Conservation (phyloP, 2,113 vertebrate genomes). For the Hylia prasina region DNA sequence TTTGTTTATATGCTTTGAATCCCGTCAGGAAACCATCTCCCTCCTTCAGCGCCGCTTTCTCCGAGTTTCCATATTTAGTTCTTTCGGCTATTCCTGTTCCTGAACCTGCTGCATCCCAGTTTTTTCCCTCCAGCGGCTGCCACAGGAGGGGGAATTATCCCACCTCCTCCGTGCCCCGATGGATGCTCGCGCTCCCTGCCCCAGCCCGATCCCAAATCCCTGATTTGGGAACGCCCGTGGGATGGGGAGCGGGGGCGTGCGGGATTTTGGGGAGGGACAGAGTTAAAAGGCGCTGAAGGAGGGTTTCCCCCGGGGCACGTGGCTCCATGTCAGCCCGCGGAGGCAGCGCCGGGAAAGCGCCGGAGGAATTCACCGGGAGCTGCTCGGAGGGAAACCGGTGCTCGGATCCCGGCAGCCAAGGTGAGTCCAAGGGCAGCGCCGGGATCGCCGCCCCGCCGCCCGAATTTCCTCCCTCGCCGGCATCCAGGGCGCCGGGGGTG, state of each 20-base stretch:
- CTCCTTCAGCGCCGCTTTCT: constrained; percentile 25
- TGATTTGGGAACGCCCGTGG: rapidly evolving
- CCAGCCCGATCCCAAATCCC: not conserved
- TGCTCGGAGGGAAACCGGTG: not conserved
- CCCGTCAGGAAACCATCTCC: constrained; percentile 53
- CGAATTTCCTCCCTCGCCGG: rapidly evolving
- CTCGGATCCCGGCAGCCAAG: not conserved
- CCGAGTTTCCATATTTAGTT: constrained; percentile 65
- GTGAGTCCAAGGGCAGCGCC: constrained; percentile 49
- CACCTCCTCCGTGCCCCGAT: not conserved
- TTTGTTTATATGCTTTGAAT: constrained; percentile 58
- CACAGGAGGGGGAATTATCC: not conserved
- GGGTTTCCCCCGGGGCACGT: constrained; percentile 25
- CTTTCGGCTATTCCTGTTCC: constrained; percentile 48
- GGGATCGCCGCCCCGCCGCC: not conserved
- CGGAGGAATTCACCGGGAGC: constrained; percentile 52
- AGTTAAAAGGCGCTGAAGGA: constrained; percentile 32
- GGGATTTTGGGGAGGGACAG: constrained; percentile 11
- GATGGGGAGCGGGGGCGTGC: not conserved
- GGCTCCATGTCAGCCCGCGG: constrained; percentile 36
- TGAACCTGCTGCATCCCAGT: not conserved
- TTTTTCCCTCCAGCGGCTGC: not conserved
- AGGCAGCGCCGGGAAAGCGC: constrained; percentile 5
- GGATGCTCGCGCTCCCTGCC: not conserved
- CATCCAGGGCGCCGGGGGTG: rapidly evolving